Percentiles rank a stretch among this genome's conserved stretches.
Conservation (phyloP, 2,113 vertebrate species). For the Ctenodactylus gundi region DNA sequence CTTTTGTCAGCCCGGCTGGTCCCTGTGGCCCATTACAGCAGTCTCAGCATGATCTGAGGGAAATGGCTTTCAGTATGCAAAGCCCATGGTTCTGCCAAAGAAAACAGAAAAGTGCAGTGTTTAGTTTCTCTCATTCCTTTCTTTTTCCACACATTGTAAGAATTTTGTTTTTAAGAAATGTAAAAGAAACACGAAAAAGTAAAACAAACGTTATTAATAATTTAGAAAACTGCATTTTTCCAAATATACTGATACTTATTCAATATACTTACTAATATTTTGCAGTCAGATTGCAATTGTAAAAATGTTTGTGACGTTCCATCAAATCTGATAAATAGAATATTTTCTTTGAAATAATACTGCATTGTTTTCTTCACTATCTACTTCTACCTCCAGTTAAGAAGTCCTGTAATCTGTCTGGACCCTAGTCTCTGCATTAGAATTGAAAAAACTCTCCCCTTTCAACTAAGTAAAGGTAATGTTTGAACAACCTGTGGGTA, state of each 20-base stretch:
- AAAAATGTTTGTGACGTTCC: not conserved
- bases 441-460: not conserved
- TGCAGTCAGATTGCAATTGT: not conserved
- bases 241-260: not conserved
- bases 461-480: not conserved
- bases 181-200: not conserved
- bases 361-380: not conserved
- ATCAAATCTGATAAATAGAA: not conserved
- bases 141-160: not conserved
- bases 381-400: not conserved
- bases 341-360: not conserved
- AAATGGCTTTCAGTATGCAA: not conserved
- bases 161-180: not conserved
- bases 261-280: not conserved
- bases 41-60: not conserved
- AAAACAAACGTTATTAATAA: not conserved
- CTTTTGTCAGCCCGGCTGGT: not conserved
- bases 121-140: not conserved
- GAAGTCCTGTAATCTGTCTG: not conserved
- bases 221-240: constrained; percentile 2
- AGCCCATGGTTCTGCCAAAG: not conserved
- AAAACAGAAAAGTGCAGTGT: not conserved
- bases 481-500: not conserved
- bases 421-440: not conserved
- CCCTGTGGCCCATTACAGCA: not conserved